Base-by-base conservation (phyloP, 30 jellyfish, hydroid and myxozoan species). In the Nemopilema nomurai region DNA sequence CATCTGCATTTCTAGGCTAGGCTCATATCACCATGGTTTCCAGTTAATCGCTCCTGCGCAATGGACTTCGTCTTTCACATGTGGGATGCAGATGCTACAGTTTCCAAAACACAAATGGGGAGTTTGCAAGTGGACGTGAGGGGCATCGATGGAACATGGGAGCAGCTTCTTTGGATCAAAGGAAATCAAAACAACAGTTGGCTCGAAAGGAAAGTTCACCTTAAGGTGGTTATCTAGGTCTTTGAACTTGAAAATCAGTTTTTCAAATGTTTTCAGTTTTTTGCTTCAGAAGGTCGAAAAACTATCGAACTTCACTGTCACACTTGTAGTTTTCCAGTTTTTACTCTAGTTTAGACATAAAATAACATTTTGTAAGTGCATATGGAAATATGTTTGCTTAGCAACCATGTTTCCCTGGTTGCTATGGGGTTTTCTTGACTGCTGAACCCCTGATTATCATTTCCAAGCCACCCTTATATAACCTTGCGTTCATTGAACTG, bases 71-170 rank as follows among this genome's bases (percentile, higher is more conserved):
- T 41, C 26, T 49, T 82, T 25, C 81, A 66, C 71, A 82, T 82
- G 90, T 57, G 81, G 84, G 90, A 82, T 27, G 62, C 74, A 31
- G 31, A 29, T 4, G 90, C 32, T 0, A 69, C 82, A 18, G 53
- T 19, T 3, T 3, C 84, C 20, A 32, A 52, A 41, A 80, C 71
- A 18, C 62, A 69, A 69, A 82, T 82, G 90, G 90, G 90, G 29
- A 82, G 90, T 23, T 82, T 82, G 57, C 90, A 70, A 26, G 69
- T 82, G 28, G 90, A 82, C n/a, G 90, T 82, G 52, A 82, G 90
- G 33, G 80, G 68, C 31, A 57, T 24, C 8, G 90, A 82, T 32
- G 74, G 74, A 74, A 26, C 64, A 4, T 82, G 90, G 90, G 53
- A 31, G 67, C 90, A 82, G 57, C 77, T 68, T 22, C 33, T 62